Percentiles rank a stretch among this genome's conserved stretches.
Conservation (phyloP, 2,888 invertebrate genomes). For the Saturnia japonica region DNA sequence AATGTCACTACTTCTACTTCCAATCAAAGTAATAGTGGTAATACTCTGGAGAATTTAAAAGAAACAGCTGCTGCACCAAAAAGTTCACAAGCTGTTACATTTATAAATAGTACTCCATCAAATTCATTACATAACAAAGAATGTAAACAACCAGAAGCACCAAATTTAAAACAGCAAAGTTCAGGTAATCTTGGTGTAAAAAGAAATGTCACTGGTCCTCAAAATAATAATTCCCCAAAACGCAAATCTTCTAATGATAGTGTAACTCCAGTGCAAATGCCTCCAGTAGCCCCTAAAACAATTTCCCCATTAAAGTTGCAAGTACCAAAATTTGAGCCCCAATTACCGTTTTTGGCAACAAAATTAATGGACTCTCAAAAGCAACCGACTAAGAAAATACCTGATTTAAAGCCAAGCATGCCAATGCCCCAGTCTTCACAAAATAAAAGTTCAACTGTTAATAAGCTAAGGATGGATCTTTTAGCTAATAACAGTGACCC, state of each 20-base stretch:
- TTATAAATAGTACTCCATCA: conserved; percentile 31
- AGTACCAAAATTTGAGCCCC: conserved; percentile 61
- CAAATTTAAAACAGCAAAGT: conserved; percentile 34
- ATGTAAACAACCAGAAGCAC: conserved; percentile 42
- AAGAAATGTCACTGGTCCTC: conserved; percentile 51
- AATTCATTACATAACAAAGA: conserved; percentile 42
- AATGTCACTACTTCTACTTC: conserved; percentile 29
- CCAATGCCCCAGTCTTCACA: conserved; percentile 47
- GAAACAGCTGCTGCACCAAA: conserved; percentile 41
- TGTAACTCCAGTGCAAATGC: conserved; percentile 34
- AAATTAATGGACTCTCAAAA: conserved; percentile 49
- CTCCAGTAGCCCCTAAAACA: conserved; percentile 48
- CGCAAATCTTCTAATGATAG: conserved; percentile 71
- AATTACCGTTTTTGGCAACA: conserved; percentile 29
- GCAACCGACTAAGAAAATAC: conserved; percentile 63
- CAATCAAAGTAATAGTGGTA: conserved; percentile 39
- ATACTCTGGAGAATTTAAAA: conserved; percentile 41
- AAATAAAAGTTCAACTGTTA: conserved; percentile 57
- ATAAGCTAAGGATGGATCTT: conserved; percentile 74
- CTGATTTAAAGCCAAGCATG: conserved; percentile 70
- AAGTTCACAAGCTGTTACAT: conserved; percentile 28
- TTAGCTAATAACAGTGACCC: conserved; percentile 77
- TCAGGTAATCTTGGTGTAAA: conserved; percentile 55
- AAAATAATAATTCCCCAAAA: conserved; percentile 69
- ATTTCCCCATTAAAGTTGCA: conserved; percentile 70